Evolutionary conservation across 23 tunicate species (phyloP).

Genomic region (Styela plicata): DNA sequence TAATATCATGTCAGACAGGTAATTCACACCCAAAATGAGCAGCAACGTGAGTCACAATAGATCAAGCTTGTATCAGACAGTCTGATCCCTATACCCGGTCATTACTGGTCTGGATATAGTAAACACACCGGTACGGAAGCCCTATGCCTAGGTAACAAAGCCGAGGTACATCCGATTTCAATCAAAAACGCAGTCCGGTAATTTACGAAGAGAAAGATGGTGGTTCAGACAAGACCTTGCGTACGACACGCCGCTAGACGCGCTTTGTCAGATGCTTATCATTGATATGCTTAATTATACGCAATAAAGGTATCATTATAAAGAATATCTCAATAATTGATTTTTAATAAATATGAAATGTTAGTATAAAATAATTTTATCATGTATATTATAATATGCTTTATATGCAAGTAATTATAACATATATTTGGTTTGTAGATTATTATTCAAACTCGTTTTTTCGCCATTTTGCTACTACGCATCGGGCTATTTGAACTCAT

Average conservation of each 20-base stretch:
- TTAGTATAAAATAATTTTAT: no score
- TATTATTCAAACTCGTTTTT: no score
- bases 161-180: constrained; percentile 7
- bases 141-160: not conserved
- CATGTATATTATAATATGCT: no score
- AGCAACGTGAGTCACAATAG: no score
- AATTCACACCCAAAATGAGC: not conserved
- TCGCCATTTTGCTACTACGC: no score
- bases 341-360: no score
- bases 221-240: constrained; percentile 7
- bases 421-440: no score
- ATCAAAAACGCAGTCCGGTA: not conserved
- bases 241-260: constrained; percentile 21
- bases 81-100: not conserved
- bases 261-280: not conserved
- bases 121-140: not conserved
- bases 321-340: not conserved
- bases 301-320: not conserved
- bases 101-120: not conserved
- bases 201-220: not conserved
- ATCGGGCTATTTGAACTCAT: no score
- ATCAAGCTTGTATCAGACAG: not conserved
- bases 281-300: no score
- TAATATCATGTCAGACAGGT: not conserved
- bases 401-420: no score